Conservation (phyloP, 2,888 invertebrate genomes). For the Ennomos quercinarius region DNA sequence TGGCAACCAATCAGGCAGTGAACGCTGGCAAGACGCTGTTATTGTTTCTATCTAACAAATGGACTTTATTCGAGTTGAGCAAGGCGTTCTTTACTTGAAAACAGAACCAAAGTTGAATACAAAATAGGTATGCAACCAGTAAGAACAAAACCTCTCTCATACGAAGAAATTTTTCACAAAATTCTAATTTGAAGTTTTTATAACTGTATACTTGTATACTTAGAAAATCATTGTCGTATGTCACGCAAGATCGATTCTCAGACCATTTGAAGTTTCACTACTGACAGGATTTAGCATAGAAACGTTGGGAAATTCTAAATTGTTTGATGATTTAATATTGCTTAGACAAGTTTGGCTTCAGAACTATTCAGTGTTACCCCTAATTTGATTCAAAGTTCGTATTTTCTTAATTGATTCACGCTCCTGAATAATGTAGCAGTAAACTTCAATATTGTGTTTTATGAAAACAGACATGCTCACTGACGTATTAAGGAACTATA, state of each 20-base stretch:
- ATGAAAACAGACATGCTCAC: not conserved
- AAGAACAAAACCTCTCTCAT: no score
- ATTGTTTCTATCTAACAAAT: slow-evolving; percentile 32
- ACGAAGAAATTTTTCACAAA: no score
- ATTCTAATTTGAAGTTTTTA: no score
- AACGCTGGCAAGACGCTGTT: slow-evolving; percentile 27
- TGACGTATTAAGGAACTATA: no score
- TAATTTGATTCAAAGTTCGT: slow-evolving; percentile 24
- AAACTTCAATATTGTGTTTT: slow-evolving; percentile 9
- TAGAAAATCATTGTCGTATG: no score
- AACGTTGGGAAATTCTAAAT: slow-evolving; percentile 7
- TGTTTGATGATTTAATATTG: slow-evolving; percentile 33
- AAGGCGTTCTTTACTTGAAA: not conserved
- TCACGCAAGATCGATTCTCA: no score
- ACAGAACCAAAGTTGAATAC: slow-evolving; percentile 8
- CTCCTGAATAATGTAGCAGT: slow-evolving; percentile 24
- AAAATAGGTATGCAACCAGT: no score
- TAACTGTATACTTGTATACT: no score
- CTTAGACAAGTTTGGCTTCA: slow-evolving; percentile 29
- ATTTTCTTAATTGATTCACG: slow-evolving; percentile 29
- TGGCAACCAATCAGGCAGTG: slow-evolving; percentile 41
- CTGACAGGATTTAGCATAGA: not conserved
- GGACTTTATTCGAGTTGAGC: slow-evolving; percentile 15
- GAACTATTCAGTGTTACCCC: slow-evolving; percentile 31
- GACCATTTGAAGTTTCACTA: no score